These are phyloP conservation scores for Limonius californicus DNA, from an alignment of 1,140 invertebrate species.

Conservation along the genomic window DNA sequence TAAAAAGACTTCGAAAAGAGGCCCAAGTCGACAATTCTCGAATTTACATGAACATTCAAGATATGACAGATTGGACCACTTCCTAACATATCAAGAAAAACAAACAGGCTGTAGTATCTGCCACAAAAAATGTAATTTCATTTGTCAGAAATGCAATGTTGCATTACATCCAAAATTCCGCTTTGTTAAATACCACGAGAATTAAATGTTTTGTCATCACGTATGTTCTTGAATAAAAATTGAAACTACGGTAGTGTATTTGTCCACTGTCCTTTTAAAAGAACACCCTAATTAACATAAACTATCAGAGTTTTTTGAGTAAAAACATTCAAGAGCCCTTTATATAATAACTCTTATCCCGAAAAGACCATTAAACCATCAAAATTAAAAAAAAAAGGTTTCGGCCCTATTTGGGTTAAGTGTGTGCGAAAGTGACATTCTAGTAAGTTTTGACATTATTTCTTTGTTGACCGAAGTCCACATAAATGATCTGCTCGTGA, in stretches of 20 bases:
- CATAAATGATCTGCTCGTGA: too few relatives aligned
- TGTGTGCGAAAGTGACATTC: too few relatives aligned
- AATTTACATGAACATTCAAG: slow-evolving; percentile 3
- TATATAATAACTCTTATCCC: background rate
- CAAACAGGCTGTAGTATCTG: background rate
- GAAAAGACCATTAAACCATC: background rate
- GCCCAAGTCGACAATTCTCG: background rate
- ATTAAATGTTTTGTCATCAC: background rate
- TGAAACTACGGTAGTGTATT: too few relatives aligned
- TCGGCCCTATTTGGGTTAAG: background rate
- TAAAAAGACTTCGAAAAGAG: background rate
- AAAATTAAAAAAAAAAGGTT: background rate
- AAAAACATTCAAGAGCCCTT: background rate
- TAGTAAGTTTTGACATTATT: too few relatives aligned
- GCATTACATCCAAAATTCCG: too few relatives aligned
- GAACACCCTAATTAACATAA: background rate
- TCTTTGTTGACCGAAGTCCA: too few relatives aligned
- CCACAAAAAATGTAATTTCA: too few relatives aligned
- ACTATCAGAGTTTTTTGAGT: background rate
- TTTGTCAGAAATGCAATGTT: too few relatives aligned
- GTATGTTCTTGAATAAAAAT: too few relatives aligned
- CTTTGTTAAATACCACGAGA: background rate
- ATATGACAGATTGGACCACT: background rate
- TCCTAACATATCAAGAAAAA: background rate
- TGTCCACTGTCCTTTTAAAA: too few relatives aligned